Percentiles rank a stretch among this genome's conserved stretches.
Evolutionary conservation across 1,140 invertebrate species (phyloP).

Genomic region (Cherax quadricarinatus): DNA sequence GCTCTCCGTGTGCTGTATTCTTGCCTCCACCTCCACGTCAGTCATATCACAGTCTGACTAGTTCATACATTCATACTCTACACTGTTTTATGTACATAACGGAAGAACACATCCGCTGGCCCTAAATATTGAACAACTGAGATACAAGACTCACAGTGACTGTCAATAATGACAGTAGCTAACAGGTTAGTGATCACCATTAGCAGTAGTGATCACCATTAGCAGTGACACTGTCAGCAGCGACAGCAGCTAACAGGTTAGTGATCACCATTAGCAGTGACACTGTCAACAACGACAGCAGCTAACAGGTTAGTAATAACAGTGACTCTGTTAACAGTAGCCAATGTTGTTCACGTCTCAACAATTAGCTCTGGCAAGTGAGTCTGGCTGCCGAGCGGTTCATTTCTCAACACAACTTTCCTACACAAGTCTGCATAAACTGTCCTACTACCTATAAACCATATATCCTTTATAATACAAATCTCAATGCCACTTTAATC

Average conservation of each 20-base stretch:
- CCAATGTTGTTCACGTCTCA: not conserved
- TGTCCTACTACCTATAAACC: no score
- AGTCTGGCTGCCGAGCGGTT: not conserved
- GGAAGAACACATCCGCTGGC: not conserved
- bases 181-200: not conserved
- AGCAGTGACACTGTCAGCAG: not conserved
- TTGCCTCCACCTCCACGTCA: not conserved
- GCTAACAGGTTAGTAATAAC: not conserved
- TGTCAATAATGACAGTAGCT: not conserved
- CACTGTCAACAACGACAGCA: not conserved
- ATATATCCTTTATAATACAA: no score
- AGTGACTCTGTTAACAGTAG: not conserved
- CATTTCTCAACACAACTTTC: not conserved
- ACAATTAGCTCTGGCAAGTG: not conserved
- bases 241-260: not conserved
- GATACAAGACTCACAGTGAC: not conserved
- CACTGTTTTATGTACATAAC: constrained; percentile 12
- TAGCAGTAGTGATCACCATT: not conserved
- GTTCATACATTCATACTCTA: constrained; percentile 26
- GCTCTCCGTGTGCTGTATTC: not conserved
- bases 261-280: not conserved
- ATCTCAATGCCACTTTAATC: not conserved
- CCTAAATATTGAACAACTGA: not conserved
- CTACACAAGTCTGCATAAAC: no score
- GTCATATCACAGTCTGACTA: constrained; percentile 36